phyloP scores from a whole-genome alignment of 2,888 invertebrate species.

The Acanthopleura granulata region DNA sequence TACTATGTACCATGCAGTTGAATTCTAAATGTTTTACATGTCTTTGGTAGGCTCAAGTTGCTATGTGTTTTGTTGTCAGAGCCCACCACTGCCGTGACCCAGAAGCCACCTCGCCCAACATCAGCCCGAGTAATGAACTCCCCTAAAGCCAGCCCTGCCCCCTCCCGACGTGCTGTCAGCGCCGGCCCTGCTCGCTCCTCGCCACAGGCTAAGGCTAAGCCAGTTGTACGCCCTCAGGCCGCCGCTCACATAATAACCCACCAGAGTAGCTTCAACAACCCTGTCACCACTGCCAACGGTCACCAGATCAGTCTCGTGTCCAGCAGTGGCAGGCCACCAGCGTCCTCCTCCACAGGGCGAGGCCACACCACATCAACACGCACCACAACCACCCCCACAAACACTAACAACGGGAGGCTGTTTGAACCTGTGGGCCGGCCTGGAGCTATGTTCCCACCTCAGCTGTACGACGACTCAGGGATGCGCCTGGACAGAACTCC shows the following conservation, averaged over 20 bases:
- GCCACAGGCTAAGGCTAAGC: background rate
- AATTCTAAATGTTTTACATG: too few species aligned
- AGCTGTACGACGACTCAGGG: slow-evolving; percentile 42
- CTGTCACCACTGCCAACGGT: slow-evolving; percentile 26
- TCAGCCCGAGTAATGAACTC: slow-evolving; percentile 45
- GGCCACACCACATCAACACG: background rate
- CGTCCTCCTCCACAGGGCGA: too few species aligned
- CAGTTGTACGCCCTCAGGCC: slow-evolving; percentile 46
- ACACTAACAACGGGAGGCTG: background rate
- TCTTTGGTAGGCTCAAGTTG: background rate
- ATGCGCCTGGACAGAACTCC: slow-evolving; percentile 64
- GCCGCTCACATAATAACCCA: slow-evolving; percentile 59
- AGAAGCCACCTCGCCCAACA: slow-evolving; percentile 41
- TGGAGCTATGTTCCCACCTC: slow-evolving; percentile 29
- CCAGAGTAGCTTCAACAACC: slow-evolving; percentile 16
- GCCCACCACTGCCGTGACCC: slow-evolving; percentile 21
- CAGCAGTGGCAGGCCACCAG: background rate
- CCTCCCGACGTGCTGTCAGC: slow-evolving; percentile 28
- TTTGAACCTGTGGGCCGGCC: slow-evolving; percentile 20
- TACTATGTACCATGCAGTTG: too few species aligned
- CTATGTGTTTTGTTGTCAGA: background rate
- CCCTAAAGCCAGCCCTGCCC: background rate
- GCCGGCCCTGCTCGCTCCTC: slow-evolving; percentile 41
- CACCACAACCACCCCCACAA: background rate
- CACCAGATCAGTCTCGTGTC: slow-evolving; percentile 12